Base-by-base conservation (phyloP, 2,888 invertebrate species). In the Gisinianus flammeolus region DNA sequence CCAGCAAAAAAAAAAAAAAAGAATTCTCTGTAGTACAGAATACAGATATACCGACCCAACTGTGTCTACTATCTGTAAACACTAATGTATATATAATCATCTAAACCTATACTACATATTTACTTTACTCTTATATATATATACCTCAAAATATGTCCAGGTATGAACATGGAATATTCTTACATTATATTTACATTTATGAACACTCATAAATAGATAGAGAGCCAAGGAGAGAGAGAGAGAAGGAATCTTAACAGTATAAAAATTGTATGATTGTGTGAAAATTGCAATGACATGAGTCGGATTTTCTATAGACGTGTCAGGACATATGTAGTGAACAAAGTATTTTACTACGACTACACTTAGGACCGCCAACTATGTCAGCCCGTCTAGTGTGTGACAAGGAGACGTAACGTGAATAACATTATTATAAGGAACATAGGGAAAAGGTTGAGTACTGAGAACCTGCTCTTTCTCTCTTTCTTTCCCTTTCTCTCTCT, bases 331-430 rank as follows among this genome's bases (percentile, higher is more conserved):
- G 54, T 54, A 54, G 54, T n/a, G 54, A 54, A 16, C 8, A 54
- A 19, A 5, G 19, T 54, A 12, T 19, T 12, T n/a, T 16, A 8
- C 54, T n/a, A n/a, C 54, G 19, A 10, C 54, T n/a, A 16, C 54
- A n/a, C 54, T n/a, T 54, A 54, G 54, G 6, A 54, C 54, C 54
- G 54, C 54, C 54, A 54, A 54, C 54, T 54, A 54, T n/a, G 54
- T 44, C 22, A 22, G 70, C 26, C 33, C 52, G 28, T 52, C 44
- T 35, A 70, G 70, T 69, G 69, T 30, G 69, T 69, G 33, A 69
- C 31, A 69, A 69, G 69, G 10, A 33, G 44, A 69, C 67, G 31
- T 67, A 67, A 28, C 67, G 19, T 67, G 31, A 67, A n/a, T n/a
- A n/a, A n/a, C n/a, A n/a, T n/a, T n/a, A n/a, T n/a, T n/a, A n/a